Percentiles rank a stretch among this genome's conserved stretches.
Evolutionary conservation across 2,113 vertebrate species (phyloP).

Genomic region (Megaceryle maxima): DNA sequence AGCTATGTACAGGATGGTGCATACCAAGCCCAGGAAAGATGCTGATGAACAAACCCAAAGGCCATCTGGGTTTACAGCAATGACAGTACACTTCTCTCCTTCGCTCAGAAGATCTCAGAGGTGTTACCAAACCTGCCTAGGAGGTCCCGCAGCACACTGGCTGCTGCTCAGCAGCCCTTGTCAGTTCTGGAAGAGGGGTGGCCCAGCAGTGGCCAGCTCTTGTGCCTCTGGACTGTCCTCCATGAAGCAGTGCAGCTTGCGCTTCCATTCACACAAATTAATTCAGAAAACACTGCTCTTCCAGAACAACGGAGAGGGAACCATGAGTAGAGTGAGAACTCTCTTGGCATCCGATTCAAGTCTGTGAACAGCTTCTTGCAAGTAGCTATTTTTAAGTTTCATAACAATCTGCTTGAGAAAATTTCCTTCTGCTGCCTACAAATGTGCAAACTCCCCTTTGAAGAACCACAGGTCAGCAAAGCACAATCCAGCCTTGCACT

Average conservation of each 20-base stretch:
- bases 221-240: not conserved
- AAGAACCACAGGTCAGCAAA: constrained; percentile 11
- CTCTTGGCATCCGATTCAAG: constrained; percentile 15
- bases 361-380: constrained; percentile 11
- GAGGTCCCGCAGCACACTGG: not conserved
- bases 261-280: not conserved
- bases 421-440: constrained; percentile 50
- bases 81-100: not conserved
- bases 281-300: not conserved
- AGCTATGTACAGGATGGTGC: accelerated
- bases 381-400: constrained; percentile 53
- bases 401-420: constrained; percentile 32
- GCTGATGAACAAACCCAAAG: not conserved
- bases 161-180: not conserved
- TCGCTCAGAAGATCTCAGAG: not conserved
- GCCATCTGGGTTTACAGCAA: not conserved
- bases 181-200: not conserved
- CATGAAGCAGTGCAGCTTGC: not conserved
- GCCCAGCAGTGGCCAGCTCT: not conserved
- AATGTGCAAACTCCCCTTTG: not conserved
- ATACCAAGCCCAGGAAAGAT: not conserved
- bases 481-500: not conserved
- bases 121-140: not conserved
- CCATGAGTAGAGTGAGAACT: not conserved
- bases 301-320: not conserved